Base-by-base conservation (phyloP, 2,888 invertebrate species). In the Hyles lineata region DNA sequence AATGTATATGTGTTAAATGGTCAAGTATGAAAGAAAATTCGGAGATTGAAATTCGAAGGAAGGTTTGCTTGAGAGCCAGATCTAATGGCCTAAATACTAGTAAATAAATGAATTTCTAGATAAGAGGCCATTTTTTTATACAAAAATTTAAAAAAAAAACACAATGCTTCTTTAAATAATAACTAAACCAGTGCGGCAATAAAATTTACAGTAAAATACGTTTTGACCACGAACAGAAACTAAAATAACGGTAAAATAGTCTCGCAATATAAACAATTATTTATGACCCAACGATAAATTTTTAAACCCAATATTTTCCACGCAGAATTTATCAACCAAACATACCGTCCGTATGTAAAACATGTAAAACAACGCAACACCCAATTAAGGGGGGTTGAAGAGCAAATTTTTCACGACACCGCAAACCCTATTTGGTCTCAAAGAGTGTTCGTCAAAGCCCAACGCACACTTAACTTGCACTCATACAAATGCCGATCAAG, bases 401-500 rank as follows among this genome's bases (percentile, higher is more conserved):
- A 92, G 93, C 91, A 92, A 93, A 93, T 93, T 93, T 93, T 93
- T 93, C 93, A 93, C 90, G 82, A 85, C 86, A 77, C 82, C 84
- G 86, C 85, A 89, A 88, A 86, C 93, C 94, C 92, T 94, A 94
- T 93, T 92, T 90, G 93, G 93, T 84, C 77, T 85, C 87, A 76
- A 87, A 86, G 85, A 83, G 86, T 84, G 83, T 90, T 90, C 93
- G 92, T 93, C 94, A 94, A 90, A 86, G 87, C 80, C 60, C 55
- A 67, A 78, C 76, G 75, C 79, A 79, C 84, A 86, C 87, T 89
- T 89, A 88, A 85, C 84, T 81, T 83, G 84, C 82, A 85, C 84
- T 93, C 92, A 95, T 95, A 95, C 94, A 95, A 93, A 92, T 88
- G 95, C 94, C 95, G 84, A 94, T 95, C 95, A 94, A 90, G 87